Conservation (phyloP, 92 coral and sea anemone genomes). For the Zoanthus solanderi region DNA sequence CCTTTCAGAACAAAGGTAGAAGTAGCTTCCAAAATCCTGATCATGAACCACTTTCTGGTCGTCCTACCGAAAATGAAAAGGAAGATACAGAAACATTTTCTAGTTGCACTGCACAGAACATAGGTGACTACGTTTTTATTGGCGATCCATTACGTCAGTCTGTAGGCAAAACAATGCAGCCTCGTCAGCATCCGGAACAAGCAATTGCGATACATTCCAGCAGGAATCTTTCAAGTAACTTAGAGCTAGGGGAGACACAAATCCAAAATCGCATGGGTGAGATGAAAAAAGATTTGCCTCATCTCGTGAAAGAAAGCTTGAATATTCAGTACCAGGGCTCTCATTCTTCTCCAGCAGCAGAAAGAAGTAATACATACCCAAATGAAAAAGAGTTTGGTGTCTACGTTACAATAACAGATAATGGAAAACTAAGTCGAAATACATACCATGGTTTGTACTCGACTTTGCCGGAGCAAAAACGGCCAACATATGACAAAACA, state of each 20-base stretch:
- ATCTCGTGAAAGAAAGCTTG: neutral
- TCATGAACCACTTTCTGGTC: neutral
- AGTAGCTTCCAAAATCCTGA: neutral
- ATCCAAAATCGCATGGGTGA: neutral
- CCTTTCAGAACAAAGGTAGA: neutral
- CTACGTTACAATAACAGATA: neutral
- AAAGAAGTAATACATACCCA: neutral
- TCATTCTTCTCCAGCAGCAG: neutral
- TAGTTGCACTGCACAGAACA: neutral
- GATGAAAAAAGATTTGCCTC: neutral
- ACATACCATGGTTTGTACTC: neutral
- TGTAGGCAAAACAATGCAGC: neutral
- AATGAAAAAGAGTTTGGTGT: neutral
- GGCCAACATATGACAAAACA: neutral
- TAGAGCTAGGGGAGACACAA: neutral
- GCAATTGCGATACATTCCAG: neutral
- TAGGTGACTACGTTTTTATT: slow-evolving; percentile 2
- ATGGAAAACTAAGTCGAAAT: neutral
- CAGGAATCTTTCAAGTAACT: neutral
- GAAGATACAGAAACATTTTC: neutral
- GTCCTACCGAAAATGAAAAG: neutral
- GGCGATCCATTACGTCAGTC: neutral
- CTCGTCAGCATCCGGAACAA: neutral
- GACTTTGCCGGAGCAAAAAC: neutral
- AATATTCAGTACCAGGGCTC: neutral